phyloP scores from a whole-genome alignment of 2,888 invertebrate genomes.

The Trachelus stipa region DNA sequence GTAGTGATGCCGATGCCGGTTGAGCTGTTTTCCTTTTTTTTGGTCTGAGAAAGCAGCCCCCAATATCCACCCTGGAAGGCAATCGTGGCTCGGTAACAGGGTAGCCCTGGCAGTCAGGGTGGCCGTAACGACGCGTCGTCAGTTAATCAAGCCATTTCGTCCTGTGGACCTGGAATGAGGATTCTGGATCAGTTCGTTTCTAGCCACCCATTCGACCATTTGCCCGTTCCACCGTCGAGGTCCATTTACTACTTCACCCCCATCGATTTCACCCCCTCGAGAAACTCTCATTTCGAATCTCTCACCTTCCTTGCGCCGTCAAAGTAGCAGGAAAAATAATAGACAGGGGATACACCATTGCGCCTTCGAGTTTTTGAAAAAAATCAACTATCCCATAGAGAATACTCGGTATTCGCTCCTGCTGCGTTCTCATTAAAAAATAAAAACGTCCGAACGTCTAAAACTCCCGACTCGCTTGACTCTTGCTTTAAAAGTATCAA shows the following conservation, averaged over 20 bases:
- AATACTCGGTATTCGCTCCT: too few relatives aligned
- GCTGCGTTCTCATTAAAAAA: background rate
- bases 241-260: conserved; percentile 4
- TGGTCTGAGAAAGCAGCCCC: background rate
- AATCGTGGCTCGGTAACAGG: conserved; percentile 40
- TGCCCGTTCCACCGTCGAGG: background rate
- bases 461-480: background rate
- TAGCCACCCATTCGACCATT: conserved; percentile 3
- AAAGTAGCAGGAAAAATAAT: conserved; percentile 4
- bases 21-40: background rate
- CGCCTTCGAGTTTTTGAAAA: too few relatives aligned
- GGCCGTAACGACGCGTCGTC: conserved; percentile 62
- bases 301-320: background rate
- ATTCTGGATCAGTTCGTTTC: conserved; percentile 33
- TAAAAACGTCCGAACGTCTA: background rate
- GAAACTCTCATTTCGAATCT: background rate
- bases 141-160: conserved; percentile 66
- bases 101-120: conserved; percentile 37
- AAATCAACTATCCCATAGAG: too few relatives aligned
- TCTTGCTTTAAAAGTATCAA: background rate
- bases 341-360: too few relatives aligned
- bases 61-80: conserved; percentile 30
- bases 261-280: conserved; percentile 37
- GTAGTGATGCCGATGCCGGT: background rate
- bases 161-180: conserved; percentile 52